phyloP scores from a whole-genome alignment of 2,797 vertebrate genomes.

The Dromococcyx pavoninus region DNA sequence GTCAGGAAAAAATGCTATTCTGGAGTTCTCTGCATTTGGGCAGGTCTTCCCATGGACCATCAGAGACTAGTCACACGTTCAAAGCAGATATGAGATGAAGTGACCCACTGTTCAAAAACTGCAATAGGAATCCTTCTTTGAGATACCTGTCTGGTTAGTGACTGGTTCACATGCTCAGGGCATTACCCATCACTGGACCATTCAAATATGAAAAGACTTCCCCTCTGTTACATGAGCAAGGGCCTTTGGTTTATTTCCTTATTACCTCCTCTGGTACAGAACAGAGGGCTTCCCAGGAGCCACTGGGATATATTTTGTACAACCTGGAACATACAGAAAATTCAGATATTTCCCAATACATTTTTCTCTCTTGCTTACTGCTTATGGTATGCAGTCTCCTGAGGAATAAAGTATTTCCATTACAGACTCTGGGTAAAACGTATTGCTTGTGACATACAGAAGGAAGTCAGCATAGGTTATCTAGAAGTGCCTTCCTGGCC shows the following conservation, averaged over 20 bases:
- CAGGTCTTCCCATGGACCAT: neutral
- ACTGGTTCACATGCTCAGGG: neutral
- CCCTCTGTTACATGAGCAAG: neutral
- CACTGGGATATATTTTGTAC: neutral
- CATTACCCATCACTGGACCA: neutral
- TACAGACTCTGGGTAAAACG: neutral
- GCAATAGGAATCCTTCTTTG: neutral
- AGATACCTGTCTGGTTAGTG: neutral
- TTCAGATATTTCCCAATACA: neutral
- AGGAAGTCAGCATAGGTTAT: neutral
- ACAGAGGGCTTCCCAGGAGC: neutral
- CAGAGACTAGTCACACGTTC: neutral
- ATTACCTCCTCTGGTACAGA: neutral
- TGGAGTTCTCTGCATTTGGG: neutral
- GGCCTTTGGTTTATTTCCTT: neutral
- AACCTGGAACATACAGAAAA: neutral
- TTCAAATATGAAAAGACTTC: neutral
- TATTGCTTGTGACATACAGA: neutral
- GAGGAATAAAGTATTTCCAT: neutral
- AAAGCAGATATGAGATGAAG: conserved; percentile 8
- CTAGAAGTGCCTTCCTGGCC: neutral
- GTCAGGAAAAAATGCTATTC: neutral
- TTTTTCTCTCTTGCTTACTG: neutral
- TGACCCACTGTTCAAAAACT: neutral
- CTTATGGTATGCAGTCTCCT: neutral